Base-by-base conservation (phyloP, 2,888 invertebrate species). In the Ophioninae sp. region DNA sequence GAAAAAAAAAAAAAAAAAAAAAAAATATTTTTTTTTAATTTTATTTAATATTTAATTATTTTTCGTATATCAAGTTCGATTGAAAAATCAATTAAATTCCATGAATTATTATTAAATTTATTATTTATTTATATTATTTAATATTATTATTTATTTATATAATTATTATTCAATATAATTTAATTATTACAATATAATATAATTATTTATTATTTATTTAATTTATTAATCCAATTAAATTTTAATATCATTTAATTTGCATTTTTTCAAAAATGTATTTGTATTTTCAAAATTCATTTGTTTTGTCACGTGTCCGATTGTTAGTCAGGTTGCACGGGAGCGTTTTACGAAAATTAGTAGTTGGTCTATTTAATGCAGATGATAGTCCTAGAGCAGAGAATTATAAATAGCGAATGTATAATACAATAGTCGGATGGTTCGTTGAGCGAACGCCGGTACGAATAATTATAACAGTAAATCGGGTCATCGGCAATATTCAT, bases 311-410 rank as follows among this genome's bases (percentile, higher is more conserved):
- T 20, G 57, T 59, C 7, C 6, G 5, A 20, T 62, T 44, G 62
- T 44, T 30, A 73, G 44, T 62, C 61, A 23, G 17, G 10, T 72
- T 72, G 57, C 37, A 39, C 8, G 20, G 7, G 39, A 37, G n/a
- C 13, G 37, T 39, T 20, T 5, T 17, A 23, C 39, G 62, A 7
- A 56, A 44, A 64, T 64, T 56, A 7, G n/a, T 56, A 41, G 37
- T 59, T 61, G 41, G n/a, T 72, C 41, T 61, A 41, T 61, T 72
- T 72, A 13, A 72, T 72, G 72, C 59, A 72, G 20, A 61, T 72
- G 30, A 20, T 41, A 61, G 13, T 57, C 20, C 50, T 37, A 57
- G n/a, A 17, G n/a, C 39, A 1, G 17, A 21, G 72, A 41, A 61
- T 61, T 61, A 39, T 59, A 72, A 70, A 37, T 39, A 59, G 41